Evolutionary conservation across 2,888 invertebrate species (phyloP).

Genomic region (Polyommatus iphigenia): DNA sequence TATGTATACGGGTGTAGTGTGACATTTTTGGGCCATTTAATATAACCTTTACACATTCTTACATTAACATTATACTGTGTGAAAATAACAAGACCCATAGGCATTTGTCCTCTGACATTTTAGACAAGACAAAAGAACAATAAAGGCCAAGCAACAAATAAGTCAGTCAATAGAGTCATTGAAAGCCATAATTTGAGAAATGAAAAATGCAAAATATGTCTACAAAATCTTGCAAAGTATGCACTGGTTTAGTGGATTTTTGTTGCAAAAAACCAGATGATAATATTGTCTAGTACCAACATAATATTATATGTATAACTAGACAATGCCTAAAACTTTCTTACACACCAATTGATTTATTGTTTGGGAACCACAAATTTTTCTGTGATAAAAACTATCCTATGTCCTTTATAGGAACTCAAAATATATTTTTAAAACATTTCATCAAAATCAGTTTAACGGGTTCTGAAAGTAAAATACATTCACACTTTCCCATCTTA

Average conservation of each 20-base stretch:
- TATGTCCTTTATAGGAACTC: neutral
- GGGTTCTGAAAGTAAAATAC: no score
- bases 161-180: neutral
- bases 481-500: no score
- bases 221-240: neutral
- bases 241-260: neutral
- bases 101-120: neutral
- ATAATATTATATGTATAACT: neutral
- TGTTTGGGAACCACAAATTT: no score
- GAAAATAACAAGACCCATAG: conserved; percentile 1
- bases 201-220: neutral
- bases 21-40: neutral
- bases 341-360: no score
- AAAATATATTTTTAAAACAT: no score
- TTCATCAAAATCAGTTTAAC: no score
- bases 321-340: no score
- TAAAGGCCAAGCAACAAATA: neutral
- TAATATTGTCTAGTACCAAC: neutral
- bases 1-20: neutral
- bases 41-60: neutral
- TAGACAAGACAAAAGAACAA: neutral
- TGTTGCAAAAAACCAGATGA: neutral
- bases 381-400: neutral
- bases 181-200: neutral
- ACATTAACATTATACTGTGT: neutral